Evolutionary conservation across 92 coral and sea anemone species (phyloP).

Genomic region (Chrysogorgia sp.): DNA sequence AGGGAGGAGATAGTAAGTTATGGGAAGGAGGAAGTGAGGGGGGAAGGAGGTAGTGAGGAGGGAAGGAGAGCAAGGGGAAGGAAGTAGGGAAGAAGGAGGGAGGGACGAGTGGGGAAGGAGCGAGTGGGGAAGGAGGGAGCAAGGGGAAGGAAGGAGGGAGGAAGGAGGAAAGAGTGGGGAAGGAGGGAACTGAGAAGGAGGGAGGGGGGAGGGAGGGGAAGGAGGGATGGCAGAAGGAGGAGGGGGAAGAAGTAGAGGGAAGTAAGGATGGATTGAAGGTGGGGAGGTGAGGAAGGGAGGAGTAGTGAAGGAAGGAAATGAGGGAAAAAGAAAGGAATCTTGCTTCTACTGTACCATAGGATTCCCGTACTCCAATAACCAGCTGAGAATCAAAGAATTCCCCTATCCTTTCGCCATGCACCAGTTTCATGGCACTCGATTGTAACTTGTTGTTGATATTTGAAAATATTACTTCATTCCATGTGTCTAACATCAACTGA

Average conservation of each 20-base stretch:
- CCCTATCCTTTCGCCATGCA: conserved; percentile 92
- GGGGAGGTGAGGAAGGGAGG: background rate
- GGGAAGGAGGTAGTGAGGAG: too few species aligned
- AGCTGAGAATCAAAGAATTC: conserved; percentile 98
- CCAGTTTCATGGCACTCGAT: conserved; percentile 96
- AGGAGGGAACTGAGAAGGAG: background rate
- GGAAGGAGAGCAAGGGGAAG: too few species aligned
- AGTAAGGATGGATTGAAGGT: background rate
- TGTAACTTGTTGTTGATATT: conserved; percentile 81
- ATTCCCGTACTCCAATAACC: conserved; percentile 98
- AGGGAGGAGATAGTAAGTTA: background rate
- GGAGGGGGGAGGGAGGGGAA: background rate
- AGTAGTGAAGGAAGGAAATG: background rate
- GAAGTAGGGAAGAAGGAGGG: too few species aligned
- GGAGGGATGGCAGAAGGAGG: background rate
- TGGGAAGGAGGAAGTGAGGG: too few species aligned
- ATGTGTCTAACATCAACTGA: conserved; percentile 93
- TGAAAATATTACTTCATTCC: conserved; percentile 94
- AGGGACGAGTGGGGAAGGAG: too few species aligned
- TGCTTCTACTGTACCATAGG: conserved; percentile 72
- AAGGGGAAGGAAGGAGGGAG: too few species aligned
- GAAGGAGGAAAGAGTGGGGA: background rate
- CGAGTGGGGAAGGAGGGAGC: too few species aligned
- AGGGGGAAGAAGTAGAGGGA: background rate
- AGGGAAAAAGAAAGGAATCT: background rate